phyloP scores from a whole-genome alignment of 2,888 invertebrate species.

The Clusia tigrina region DNA sequence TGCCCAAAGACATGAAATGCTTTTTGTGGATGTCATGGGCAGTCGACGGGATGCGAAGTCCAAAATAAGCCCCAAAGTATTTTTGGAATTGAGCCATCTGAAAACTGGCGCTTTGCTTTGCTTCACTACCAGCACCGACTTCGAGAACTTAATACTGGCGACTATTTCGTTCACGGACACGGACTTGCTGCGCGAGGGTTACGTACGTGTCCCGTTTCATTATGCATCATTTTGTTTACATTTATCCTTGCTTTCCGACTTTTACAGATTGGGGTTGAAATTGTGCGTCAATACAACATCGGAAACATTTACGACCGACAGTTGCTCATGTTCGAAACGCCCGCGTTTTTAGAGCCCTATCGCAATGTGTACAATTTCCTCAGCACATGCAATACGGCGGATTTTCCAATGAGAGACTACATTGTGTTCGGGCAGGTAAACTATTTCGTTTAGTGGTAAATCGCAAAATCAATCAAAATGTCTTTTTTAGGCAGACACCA shows the following conservation, averaged over 20 bases:
- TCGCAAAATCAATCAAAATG: background rate
- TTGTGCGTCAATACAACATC: conserved; percentile 55
- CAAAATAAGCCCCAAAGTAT: background rate
- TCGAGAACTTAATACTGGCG: conserved; percentile 74
- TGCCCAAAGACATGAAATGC: conserved; percentile 46
- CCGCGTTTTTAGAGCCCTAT: conserved; percentile 84
- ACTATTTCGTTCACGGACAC: conserved; percentile 71
- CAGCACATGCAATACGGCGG: conserved; percentile 67
- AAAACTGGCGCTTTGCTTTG: conserved; percentile 74
- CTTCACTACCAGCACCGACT: conserved; percentile 73
- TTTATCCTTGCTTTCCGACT: background rate
- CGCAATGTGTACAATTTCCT: conserved; percentile 77
- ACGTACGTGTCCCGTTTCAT: conserved; percentile 63
- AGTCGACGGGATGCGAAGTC: conserved; percentile 17
- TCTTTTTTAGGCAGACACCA: conserved; percentile 30
- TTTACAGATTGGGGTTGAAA: conserved; percentile 56
- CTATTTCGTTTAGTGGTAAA: background rate
- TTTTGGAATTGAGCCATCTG: conserved; percentile 35
- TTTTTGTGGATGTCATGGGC: conserved; percentile 50
- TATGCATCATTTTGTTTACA: background rate
- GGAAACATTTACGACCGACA: conserved; percentile 57
- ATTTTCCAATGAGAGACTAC: conserved; percentile 75
- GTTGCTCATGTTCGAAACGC: conserved; percentile 77
- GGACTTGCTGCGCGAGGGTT: conserved; percentile 67
- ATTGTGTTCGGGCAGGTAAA: conserved; percentile 70